Conservation (phyloP, 2,797 vertebrate species). For the Periophthalmus magnuspinnatus region DNA sequence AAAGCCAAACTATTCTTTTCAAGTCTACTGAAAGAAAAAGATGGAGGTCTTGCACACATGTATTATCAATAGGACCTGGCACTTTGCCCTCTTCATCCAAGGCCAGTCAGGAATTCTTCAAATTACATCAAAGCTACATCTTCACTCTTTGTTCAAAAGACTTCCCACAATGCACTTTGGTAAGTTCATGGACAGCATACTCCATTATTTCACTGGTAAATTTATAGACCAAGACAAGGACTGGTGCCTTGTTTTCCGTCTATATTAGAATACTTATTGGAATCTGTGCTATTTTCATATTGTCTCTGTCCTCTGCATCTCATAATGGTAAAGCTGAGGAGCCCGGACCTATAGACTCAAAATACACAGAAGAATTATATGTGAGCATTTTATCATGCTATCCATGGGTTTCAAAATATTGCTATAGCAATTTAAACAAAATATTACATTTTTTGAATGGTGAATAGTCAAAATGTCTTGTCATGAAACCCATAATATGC, state of each 20-base stretch:
- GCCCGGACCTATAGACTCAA: background rate
- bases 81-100: background rate
- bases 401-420: no score
- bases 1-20: background rate
- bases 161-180: background rate
- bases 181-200: background rate
- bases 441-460: no score
- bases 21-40: background rate
- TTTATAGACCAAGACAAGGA: background rate
- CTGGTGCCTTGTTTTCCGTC: background rate
- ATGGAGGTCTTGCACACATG: background rate
- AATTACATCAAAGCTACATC: background rate
- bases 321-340: background rate
- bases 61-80: background rate
- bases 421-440: no score
- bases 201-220: background rate
- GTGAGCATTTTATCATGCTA: no score
- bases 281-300: no score
- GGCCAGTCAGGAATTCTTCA: background rate
- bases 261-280: background rate
- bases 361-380: no score
- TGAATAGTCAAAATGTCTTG: no score
- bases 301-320: background rate
- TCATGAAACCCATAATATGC: no score
- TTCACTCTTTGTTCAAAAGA: background rate